A percentile compares a stretch with the other conserved stretches of the same genome.
phyloP scores from a whole-genome alignment of 2,797 vertebrate genomes.

The Onychomys torridus region DNA sequence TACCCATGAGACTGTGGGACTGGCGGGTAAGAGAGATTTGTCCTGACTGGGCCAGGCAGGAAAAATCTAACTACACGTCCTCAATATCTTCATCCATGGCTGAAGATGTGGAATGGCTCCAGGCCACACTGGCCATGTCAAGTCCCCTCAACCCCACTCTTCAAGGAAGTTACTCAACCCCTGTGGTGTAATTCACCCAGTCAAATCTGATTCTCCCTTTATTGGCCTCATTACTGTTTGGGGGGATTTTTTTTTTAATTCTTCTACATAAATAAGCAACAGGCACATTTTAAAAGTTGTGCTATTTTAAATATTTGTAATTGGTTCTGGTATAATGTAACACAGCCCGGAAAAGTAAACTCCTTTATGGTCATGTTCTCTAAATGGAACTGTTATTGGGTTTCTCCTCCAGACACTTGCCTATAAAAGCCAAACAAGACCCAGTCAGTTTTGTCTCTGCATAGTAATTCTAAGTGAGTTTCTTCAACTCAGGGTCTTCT shows the following conservation, averaged over 20 bases:
- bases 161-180: neutral
- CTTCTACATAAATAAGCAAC: constrained; percentile 57
- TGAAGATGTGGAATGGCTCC: neutral
- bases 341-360: constrained; percentile 69
- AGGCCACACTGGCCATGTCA: constrained; percentile 14
- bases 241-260: constrained; percentile 18
- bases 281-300: constrained; percentile 63
- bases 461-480: neutral
- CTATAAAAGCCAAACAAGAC: constrained; percentile 58
- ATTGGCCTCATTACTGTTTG: constrained; percentile 44
- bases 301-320: constrained; percentile 75
- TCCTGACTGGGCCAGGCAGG: no score
- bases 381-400: constrained; percentile 43
- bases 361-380: constrained; percentile 41
- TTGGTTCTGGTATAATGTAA: constrained; percentile 67
- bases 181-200: constrained; percentile 24
- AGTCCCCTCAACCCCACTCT: neutral
- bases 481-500: neutral
- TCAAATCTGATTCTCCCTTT: constrained; percentile 68
- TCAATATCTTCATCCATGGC: neutral
- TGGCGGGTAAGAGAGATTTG: no score
- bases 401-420: constrained; percentile 48
- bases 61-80: no score
- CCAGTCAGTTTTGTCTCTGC: neutral
- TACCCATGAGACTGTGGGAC: no score